Percentiles rank a stretch among this genome's conserved stretches.
These are phyloP conservation scores for Drosophila littoralis DNA, from an alignment of 1,140 invertebrate genomes.

Conservation along the genomic window DNA sequence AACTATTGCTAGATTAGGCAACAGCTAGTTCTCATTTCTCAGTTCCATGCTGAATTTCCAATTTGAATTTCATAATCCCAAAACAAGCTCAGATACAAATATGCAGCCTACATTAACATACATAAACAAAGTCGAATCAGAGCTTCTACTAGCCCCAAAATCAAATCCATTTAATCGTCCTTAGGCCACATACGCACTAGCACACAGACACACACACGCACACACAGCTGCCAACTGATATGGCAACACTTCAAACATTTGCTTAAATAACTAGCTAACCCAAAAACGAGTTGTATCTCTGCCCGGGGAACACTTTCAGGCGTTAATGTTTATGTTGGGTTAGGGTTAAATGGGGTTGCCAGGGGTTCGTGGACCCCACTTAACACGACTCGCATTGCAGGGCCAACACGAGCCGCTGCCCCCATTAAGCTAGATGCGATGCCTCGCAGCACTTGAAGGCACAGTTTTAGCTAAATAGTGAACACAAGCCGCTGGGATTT, in stretches of 20 bases:
- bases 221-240: conserved; percentile 33
- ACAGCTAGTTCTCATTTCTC: neutral
- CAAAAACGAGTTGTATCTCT: conserved; percentile 37
- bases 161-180: conserved; percentile 74
- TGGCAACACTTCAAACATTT: conserved; percentile 37
- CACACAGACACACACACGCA: neutral
- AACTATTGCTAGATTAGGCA: neutral
- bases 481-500: conserved; percentile 34
- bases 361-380: conserved; percentile 70
- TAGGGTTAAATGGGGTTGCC: conserved; percentile 20
- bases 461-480: conserved; percentile 47
- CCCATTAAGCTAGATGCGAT: conserved; percentile 44
- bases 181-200: conserved; percentile 25
- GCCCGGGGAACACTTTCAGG: conserved; percentile 51
- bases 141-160: conserved; percentile 32
- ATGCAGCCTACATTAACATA: conserved; percentile 48
- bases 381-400: conserved; percentile 46
- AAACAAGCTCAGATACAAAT: conserved; percentile 46
- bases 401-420: conserved; percentile 21
- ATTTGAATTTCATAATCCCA: conserved; percentile 32
- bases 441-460: conserved; percentile 29
- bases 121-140: conserved; percentile 43
- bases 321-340: conserved; percentile 61
- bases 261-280: conserved; percentile 46
- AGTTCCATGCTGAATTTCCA: conserved; percentile 1